Evolutionary conservation across 1,140 invertebrate species (phyloP).

Genomic region (Rhagoletis zephyria): DNA sequence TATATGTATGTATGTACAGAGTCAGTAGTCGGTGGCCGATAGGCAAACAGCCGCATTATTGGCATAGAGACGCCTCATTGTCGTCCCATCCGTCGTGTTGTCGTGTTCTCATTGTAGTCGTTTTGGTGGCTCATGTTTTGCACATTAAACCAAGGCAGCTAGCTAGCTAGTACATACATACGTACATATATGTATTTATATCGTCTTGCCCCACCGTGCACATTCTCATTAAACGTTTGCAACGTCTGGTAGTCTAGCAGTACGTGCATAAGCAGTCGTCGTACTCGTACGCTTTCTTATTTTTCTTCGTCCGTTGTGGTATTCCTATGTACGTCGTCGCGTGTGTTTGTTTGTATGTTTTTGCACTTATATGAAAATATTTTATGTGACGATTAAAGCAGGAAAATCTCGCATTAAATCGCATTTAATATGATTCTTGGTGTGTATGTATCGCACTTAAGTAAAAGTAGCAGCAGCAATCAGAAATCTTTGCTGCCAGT

Average conservation of each 20-base stretch:
- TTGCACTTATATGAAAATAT: background rate
- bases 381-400: background rate
- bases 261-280: conserved; percentile 6
- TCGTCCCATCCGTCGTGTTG: conserved; percentile 43
- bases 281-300: background rate
- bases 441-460: conserved; percentile 24
- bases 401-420: background rate
- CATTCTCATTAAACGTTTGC: background rate
- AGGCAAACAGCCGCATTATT: background rate
- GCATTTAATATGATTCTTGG: conserved; percentile 16
- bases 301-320: background rate
- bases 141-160: conserved; percentile 30
- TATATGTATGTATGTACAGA: background rate
- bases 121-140: conserved; percentile 29
- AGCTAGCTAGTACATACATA: no score
- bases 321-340: no score
- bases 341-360: background rate
- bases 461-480: background rate
- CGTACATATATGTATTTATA: background rate
- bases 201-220: conserved; percentile 13
- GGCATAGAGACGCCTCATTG: conserved; percentile 26
- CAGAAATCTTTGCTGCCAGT: conserved; percentile 7
- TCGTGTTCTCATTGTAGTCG: conserved; percentile 22
- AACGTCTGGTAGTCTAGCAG: background rate
- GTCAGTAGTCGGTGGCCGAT: background rate